phyloP scores from a whole-genome alignment of 2,888 invertebrate genomes.

The Drosophila tanythrix region DNA sequence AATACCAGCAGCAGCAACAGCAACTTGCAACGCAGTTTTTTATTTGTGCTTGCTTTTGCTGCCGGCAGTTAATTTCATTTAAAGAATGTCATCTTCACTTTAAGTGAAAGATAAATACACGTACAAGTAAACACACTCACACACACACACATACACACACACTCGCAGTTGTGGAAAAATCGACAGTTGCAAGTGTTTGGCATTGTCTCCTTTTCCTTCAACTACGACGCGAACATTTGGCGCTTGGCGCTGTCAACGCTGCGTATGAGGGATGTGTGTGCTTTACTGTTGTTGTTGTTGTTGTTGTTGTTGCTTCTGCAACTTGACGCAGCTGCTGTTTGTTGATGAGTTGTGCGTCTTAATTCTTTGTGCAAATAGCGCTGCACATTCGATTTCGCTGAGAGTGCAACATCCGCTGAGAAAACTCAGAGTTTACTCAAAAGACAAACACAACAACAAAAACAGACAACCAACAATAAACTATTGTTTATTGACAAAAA shows the following conservation, averaged over 20 bases:
- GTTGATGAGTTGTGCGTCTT: conserved; percentile 45
- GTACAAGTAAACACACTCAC: conserved; percentile 25
- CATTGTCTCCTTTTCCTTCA: conserved; percentile 66
- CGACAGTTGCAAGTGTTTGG: conserved; percentile 63
- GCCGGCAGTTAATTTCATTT: conserved; percentile 83
- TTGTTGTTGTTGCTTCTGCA: background rate
- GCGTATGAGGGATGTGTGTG: conserved; percentile 71
- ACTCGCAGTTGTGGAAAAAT: conserved; percentile 42
- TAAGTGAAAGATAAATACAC: conserved; percentile 83
- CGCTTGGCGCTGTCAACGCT: conserved; percentile 43
- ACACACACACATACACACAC: conserved; percentile 13
- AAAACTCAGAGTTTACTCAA: conserved; percentile 11
- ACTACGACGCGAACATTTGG: conserved; percentile 57
- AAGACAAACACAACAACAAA: conserved; percentile 4
- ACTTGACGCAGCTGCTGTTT: conserved; percentile 22
- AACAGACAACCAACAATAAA: conserved; percentile 3
- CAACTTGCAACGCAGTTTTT: conserved; percentile 34
- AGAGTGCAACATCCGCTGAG: conserved; percentile 46
- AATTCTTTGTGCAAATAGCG: conserved; percentile 62
- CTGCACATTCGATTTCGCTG: conserved; percentile 69
- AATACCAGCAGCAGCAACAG: conserved; percentile 31
- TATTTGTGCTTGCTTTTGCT: conserved; percentile 51
- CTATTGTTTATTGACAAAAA: background rate
- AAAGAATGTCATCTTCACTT: conserved; percentile 84
- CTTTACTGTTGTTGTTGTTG: conserved; percentile 35